Evolutionary conservation across 2,888 invertebrate genomes (phyloP).

Genomic region (Drosophila villosipedis): DNA sequence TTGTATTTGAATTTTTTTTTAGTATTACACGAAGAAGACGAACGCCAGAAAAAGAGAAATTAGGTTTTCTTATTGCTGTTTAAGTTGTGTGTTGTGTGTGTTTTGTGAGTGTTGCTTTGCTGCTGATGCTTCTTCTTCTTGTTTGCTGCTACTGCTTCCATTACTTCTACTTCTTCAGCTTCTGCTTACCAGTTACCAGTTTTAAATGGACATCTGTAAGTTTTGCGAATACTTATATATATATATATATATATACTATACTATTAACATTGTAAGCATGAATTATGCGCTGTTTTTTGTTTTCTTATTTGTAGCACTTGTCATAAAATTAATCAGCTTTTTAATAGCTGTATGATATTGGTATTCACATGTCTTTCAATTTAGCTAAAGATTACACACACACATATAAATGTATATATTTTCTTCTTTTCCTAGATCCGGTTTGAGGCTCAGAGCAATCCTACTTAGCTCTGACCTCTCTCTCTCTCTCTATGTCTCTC

Average conservation of each 20-base stretch:
- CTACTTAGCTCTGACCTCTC: not conserved
- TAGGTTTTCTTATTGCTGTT: conserved; percentile 54
- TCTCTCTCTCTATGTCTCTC: not conserved
- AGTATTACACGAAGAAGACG: conserved; percentile 45
- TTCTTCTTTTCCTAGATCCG: conserved; percentile 2
- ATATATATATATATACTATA: not conserved
- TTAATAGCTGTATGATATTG: not conserved
- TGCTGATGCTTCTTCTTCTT: conserved; percentile 13
- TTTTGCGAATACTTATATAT: conserved; percentile 1
- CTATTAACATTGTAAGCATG: not conserved
- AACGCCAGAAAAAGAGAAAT: conserved; percentile 64
- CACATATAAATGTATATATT: not conserved
- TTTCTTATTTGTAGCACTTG: not conserved
- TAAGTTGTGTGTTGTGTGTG: conserved; percentile 3
- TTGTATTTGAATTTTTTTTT: conserved; percentile 59
- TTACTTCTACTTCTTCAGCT: conserved; percentile 1
- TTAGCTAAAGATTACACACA: not conserved
- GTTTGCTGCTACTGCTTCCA: conserved; percentile 4
- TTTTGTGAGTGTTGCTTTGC: conserved; percentile 12
- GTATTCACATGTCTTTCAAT: not conserved
- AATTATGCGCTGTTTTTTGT: not conserved
- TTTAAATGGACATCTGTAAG: conserved; percentile 27
- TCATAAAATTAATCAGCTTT: not conserved
- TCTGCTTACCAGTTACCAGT: conserved; percentile 39
- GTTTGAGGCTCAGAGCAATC: not conserved